Percentiles rank a stretch among this genome's conserved stretches.
Evolutionary conservation across 2,113 vertebrate genomes (phyloP).

Genomic region (Anarrhichthys ocellatus): DNA sequence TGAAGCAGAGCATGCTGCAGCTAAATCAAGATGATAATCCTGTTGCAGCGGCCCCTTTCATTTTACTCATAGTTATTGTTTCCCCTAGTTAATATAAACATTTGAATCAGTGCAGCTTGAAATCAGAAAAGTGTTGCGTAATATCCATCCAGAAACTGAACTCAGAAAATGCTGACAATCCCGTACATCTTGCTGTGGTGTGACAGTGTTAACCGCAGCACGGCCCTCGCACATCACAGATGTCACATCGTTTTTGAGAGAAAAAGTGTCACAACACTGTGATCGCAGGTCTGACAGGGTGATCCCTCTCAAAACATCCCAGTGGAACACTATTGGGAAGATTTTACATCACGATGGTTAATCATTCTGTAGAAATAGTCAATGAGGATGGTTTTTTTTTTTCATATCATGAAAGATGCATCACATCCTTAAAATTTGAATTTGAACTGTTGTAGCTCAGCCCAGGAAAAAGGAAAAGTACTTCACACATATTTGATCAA

Average conservation of each 20-base stretch:
- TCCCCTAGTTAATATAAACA: not conserved
- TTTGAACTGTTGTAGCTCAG: not conserved
- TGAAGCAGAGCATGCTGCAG: no score
- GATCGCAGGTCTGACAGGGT: slow-evolving; percentile 43
- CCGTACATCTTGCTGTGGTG: not conserved
- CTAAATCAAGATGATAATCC: no score
- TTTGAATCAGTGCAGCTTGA: not conserved
- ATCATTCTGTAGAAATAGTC: not conserved
- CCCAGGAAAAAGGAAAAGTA: not conserved
- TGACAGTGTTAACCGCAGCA: slow-evolving; percentile 19
- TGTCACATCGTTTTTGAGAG: slow-evolving; percentile 9
- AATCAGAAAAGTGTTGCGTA: not conserved
- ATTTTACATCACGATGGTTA: not conserved
- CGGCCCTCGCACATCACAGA: slow-evolving; percentile 3
- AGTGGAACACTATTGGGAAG: not conserved
- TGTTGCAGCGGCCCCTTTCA: no score
- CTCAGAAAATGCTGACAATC: slow-evolving; percentile 32
- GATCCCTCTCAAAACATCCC: slow-evolving; percentile 4
- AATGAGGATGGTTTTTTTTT: not conserved
- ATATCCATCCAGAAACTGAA: not conserved
- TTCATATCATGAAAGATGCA: not conserved
- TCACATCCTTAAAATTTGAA: not conserved
- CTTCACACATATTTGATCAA: not conserved
- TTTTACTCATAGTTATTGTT: not conserved
- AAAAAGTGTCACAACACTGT: slow-evolving; percentile 33